Evolutionary conservation across 2,888 invertebrate genomes (phyloP), one percentile per base, ranked within the genome.

Genomic region (Phasia obesa): DNA sequence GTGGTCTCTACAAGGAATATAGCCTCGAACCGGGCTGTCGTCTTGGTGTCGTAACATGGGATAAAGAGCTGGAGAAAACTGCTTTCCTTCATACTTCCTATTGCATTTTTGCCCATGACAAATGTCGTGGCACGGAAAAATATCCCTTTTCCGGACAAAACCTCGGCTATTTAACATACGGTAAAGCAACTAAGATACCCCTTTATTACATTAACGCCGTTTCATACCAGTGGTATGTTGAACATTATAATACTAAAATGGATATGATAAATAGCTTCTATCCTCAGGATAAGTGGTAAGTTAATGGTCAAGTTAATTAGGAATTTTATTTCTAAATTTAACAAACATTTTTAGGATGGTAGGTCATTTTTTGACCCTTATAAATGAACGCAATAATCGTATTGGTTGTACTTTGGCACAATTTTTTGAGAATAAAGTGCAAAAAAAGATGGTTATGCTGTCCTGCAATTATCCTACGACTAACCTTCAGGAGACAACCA

Each of bases 21-120:
- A 25, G 25, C 35, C 11, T 87, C 4, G 62, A 85, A 15, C 85
- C 86, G 4, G 88, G 88, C 17, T 17, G 81, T 5, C 87, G 86
- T 11, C 89, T 88, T 86, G 89, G 83, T 42, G 87, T 86, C 6
- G 86, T 89, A 82, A 47, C 51, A 19, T 88, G 89, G 88, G 88
- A 88, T 57, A 0, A 85, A 0, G 84, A 85, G 1, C 80, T 88
- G 55, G 87, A 87, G 42, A 78, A 81, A 42, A 11, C 87, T 19
- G 88, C 88, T 15, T 85, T 86, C 57, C 86, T 87, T 44, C 88
- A 88, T 49, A 78, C 84, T 11, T 85, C 86, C 51, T 87, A 87
- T 27, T 88, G 88, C 69, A 85, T 84, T 11, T 86, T 89, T 86
- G 86, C 84, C 0, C 89, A 88, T 47, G 88, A 88, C 51, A 83